phyloP scores from a whole-genome alignment of 2,797 vertebrate species.

The Tokudaia muenninki region DNA sequence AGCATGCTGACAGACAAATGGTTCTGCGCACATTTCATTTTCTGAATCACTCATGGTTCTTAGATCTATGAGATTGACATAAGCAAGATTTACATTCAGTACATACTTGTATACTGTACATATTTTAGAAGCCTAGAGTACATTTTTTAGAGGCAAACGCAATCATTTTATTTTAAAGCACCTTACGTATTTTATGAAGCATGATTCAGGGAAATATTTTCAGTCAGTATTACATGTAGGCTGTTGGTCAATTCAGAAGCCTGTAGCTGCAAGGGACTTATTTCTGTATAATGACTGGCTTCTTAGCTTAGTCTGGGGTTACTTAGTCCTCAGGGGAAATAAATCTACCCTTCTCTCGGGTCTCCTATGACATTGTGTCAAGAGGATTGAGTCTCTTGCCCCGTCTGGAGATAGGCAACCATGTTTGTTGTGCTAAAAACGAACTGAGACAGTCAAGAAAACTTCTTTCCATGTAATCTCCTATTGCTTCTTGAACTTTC shows the following conservation, averaged over 20 bases:
- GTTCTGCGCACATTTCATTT: neutral
- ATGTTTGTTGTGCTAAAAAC: neutral
- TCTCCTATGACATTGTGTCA: neutral
- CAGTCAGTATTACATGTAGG: neutral
- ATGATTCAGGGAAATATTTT: constrained; percentile 27
- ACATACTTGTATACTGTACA: neutral
- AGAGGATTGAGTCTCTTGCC: neutral
- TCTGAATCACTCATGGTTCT: neutral
- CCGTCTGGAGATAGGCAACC: neutral
- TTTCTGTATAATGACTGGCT: neutral
- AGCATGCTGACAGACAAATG: neutral
- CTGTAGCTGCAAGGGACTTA: neutral
- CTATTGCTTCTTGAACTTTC: neutral
- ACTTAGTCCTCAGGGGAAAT: neutral
- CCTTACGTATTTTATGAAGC: neutral
- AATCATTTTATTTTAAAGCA: neutral
- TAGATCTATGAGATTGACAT: neutral
- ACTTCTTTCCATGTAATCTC: neutral
- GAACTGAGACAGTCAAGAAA: neutral
- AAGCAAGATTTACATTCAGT: neutral
- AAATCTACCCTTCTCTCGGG: neutral
- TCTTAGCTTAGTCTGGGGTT: neutral
- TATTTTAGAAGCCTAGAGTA: neutral
- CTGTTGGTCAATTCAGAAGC: neutral
- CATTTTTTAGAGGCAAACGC: neutral